Evolutionary conservation across 1,140 invertebrate species (phyloP).

Genomic region (Lordiphosa collinella): DNA sequence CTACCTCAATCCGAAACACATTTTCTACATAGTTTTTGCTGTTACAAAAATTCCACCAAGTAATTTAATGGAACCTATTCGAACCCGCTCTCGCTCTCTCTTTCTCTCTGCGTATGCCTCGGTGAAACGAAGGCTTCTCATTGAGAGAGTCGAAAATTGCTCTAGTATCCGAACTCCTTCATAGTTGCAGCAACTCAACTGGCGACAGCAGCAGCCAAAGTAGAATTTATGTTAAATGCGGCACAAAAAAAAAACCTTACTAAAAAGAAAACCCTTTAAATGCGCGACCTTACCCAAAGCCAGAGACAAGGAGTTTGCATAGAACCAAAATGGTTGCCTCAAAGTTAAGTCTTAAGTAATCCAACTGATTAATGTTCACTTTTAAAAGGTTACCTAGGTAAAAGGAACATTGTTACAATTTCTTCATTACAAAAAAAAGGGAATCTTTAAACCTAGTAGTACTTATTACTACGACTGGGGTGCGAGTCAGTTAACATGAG

Average conservation of each 20-base stretch:
- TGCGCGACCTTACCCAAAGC: neutral
- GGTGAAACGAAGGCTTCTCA: neutral
- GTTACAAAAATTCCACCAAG: too few species aligned
- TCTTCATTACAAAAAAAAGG: neutral
- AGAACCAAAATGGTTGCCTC: too few species aligned
- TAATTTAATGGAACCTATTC: too few species aligned
- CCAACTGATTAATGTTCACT: too few species aligned
- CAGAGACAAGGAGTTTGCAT: too few species aligned
- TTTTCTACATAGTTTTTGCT: too few species aligned
- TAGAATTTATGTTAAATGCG: constrained; percentile 1
- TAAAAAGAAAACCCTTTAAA: neutral
- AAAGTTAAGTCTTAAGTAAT: too few species aligned
- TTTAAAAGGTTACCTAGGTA: too few species aligned
- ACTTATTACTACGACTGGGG: neutral
- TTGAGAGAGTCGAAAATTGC: neutral
- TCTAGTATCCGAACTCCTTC: too few species aligned
- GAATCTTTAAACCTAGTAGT: neutral
- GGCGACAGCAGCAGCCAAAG: neutral
- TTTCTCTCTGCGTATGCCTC: neutral
- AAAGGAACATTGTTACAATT: too few species aligned
- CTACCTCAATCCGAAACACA: too few species aligned
- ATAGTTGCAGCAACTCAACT: constrained; percentile 2
- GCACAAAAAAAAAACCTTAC: neutral
- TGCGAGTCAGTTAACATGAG: neutral
- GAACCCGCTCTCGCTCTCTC: neutral